These are phyloP conservation scores for Argyresthia albistria DNA, from an alignment of 2,888 invertebrate genomes.

Conservation along the genomic window DNA sequence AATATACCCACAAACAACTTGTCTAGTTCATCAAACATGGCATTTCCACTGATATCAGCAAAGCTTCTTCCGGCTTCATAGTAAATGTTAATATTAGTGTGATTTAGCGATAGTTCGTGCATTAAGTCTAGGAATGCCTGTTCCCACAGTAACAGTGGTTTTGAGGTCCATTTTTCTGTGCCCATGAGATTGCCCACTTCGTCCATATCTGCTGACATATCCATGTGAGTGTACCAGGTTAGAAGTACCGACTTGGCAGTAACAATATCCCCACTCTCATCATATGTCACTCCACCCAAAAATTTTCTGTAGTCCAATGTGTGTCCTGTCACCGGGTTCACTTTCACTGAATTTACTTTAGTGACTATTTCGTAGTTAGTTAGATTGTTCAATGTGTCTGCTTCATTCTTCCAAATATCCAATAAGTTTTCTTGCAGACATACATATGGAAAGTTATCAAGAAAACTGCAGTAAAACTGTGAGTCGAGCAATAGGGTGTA, in stretches of 20 bases:
- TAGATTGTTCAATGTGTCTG: constrained; percentile 56
- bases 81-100: constrained; percentile 51
- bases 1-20: constrained; percentile 77
- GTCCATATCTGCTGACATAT: constrained; percentile 77
- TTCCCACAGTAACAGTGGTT: constrained; percentile 75
- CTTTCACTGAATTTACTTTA: constrained; percentile 70
- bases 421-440: constrained; percentile 78
- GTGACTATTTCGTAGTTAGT: constrained; percentile 75
- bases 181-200: constrained; percentile 80
- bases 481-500: constrained; percentile 70
- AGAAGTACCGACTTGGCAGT: constrained; percentile 75
- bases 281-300: constrained; percentile 73
- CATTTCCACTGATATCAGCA: constrained; percentile 79
- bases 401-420: constrained; percentile 79
- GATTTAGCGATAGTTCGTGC: constrained; percentile 32
- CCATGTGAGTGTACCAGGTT: constrained; percentile 76
- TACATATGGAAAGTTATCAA: constrained; percentile 71
- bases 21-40: constrained; percentile 82
- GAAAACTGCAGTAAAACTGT: constrained; percentile 75
- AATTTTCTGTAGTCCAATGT: constrained; percentile 74
- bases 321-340: constrained; percentile 78
- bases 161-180: constrained; percentile 81
- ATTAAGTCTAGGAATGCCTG: constrained; percentile 63
- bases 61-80: constrained; percentile 79
- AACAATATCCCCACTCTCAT: constrained; percentile 74